Conservation (phyloP, 2,888 invertebrate species). For the Eupithecia tripunctaria region DNA sequence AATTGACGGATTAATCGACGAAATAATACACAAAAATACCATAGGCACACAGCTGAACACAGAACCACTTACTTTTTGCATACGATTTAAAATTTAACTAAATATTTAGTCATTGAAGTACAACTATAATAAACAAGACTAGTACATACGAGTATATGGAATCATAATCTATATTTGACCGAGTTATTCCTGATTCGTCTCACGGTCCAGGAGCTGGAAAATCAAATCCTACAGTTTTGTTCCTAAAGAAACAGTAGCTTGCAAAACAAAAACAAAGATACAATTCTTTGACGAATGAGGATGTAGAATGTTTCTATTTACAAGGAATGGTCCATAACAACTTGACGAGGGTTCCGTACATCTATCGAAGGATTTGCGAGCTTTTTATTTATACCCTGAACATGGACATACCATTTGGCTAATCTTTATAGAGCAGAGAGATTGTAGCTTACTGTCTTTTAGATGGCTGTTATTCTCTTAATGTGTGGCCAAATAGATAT, state of each 20-base stretch:
- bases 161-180: background rate
- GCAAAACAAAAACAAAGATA: slow-evolving; percentile 15
- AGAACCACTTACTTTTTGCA: too few species aligned
- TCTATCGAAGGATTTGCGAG: slow-evolving; percentile 34
- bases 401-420: slow-evolving; percentile 34
- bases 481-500: background rate
- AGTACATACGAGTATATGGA: background rate
- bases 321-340: slow-evolving; percentile 64
- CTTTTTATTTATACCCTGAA: slow-evolving; percentile 29
- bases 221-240: background rate
- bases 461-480: background rate
- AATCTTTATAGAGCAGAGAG: slow-evolving; percentile 29
- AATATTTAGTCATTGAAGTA: too few species aligned
- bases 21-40: too few species aligned
- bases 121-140: too few species aligned
- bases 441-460: slow-evolving; percentile 4
- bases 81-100: too few species aligned
- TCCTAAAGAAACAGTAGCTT: slow-evolving; percentile 1
- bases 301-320: slow-evolving; percentile 52
- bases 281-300: slow-evolving; percentile 28
- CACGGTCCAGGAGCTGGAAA: background rate
- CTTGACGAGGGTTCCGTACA: slow-evolving; percentile 69
- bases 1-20: too few species aligned
- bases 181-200: background rate
- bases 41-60: too few species aligned